These are phyloP conservation scores for Cryptus viduatorius DNA, from an alignment of 2,888 invertebrate genomes.

Conservation along the genomic window DNA sequence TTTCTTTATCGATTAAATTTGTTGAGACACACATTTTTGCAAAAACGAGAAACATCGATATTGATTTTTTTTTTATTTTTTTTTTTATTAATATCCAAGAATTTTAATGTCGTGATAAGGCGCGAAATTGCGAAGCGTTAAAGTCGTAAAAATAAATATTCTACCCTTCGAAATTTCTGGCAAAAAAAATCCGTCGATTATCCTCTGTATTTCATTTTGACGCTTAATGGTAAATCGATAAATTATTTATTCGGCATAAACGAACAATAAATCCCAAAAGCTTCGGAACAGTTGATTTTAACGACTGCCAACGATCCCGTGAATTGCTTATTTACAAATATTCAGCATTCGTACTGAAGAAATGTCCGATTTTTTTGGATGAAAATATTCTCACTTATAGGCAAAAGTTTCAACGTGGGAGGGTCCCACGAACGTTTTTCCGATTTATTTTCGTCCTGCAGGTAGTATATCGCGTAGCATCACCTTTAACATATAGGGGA, in stretches of 20 bases:
- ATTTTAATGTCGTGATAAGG: too few relatives aligned
- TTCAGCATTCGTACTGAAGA: slow-evolving; percentile 25
- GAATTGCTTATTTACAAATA: too few relatives aligned
- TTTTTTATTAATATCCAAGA: not conserved
- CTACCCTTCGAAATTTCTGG: too few relatives aligned
- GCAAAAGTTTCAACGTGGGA: slow-evolving; percentile 33
- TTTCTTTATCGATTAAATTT: not conserved
- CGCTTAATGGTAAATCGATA: too few relatives aligned
- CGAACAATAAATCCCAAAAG: not conserved
- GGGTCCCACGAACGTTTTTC: slow-evolving; percentile 34
- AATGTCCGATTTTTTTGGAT: slow-evolving; percentile 37
- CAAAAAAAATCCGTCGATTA: too few relatives aligned
- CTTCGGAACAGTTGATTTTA: too few relatives aligned
- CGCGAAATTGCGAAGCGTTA: too few relatives aligned
- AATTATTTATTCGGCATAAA: not conserved
- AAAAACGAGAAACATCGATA: not conserved
- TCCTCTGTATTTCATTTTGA: too few relatives aligned
- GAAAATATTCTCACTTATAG: slow-evolving; percentile 26
- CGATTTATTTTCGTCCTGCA: slow-evolving; percentile 20
- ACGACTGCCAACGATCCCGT: too few relatives aligned
- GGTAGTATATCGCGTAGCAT: slow-evolving; percentile 28
- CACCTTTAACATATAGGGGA: slow-evolving; percentile 62
- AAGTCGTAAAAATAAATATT: too few relatives aligned
- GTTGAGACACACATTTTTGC: not conserved
- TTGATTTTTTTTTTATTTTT: not conserved